Percentiles rank a stretch among this genome's conserved stretches.
These are phyloP conservation scores for Peribatodes rhomboidaria DNA, from an alignment of 2,888 invertebrate genomes.

Conservation along the genomic window DNA sequence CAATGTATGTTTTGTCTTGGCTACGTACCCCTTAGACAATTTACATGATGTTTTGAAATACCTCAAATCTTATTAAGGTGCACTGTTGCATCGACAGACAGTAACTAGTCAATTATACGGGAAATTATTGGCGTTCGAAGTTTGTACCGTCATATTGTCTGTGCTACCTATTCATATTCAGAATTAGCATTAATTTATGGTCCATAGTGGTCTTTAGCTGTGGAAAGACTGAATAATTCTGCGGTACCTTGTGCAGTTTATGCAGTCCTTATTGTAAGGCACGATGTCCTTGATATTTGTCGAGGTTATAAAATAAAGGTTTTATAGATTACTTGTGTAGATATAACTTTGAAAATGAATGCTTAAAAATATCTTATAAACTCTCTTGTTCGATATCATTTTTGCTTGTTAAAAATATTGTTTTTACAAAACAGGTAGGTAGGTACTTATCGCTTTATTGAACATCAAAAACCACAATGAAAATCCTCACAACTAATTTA, in stretches of 20 bases:
- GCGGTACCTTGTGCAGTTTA: slow-evolving; percentile 10
- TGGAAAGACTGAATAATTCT: slow-evolving; percentile 27
- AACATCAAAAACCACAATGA: too few relatives aligned
- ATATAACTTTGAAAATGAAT: neutral
- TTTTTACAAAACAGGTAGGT: neutral
- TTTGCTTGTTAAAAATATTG: too few relatives aligned
- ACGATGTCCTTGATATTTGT: slow-evolving; percentile 16
- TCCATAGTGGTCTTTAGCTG: slow-evolving; percentile 6
- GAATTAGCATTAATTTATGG: slow-evolving; percentile 24
- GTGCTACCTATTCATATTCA: slow-evolving; percentile 1
- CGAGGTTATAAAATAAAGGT: neutral
- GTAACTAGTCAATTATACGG: slow-evolving; percentile 30
- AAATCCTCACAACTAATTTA: too few relatives aligned
- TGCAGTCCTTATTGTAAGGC: neutral
- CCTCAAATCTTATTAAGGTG: slow-evolving; percentile 33
- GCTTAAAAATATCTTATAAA: too few relatives aligned
- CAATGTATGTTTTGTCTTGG: slow-evolving; percentile 56
- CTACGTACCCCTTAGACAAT: slow-evolving; percentile 46
- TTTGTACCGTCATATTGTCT: slow-evolving; percentile 14
- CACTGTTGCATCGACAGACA: slow-evolving; percentile 30
- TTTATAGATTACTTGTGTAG: neutral
- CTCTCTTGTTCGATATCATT: too few relatives aligned
- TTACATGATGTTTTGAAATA: slow-evolving; percentile 46
- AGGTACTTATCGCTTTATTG: too few relatives aligned
- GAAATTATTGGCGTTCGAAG: slow-evolving; percentile 25